Evolutionary conservation across 1,140 invertebrate species (phyloP), one percentile per base, ranked within the genome.

Genomic region (Acyrthosiphon pisum): DNA sequence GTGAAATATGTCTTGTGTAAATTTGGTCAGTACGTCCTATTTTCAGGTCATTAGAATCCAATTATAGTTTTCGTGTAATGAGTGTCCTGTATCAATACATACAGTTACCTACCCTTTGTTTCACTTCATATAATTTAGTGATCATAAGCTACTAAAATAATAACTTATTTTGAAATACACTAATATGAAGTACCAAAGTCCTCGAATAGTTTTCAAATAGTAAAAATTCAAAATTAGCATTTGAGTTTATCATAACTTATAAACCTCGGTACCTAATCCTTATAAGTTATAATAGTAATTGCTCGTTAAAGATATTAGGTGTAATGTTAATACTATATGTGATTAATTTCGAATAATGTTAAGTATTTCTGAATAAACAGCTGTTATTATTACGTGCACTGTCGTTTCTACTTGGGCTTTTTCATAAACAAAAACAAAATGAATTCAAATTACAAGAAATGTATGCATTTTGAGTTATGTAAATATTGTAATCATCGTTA

Each of bases 1-100:
- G 1, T 41, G 8, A 44, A 86, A 86, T 46, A 86, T 26, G 83
- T 44, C 22, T 46, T 2, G 8, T 23, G 81, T 22, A 37, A 41
- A 83, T 83, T 37, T 22, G 41, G 81, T 37, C 35, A 41, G 81
- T 84, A 44, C 83, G 41, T 86, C 9, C 6, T 83, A 83, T 83
- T 83, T 83, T 41, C 37, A 46, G 41, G 41, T 86, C 41, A 86
- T 86, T 44, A 44, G 37, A 44, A 11, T 41, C 26, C 26, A 44
- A 86, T 44, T 86, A 30, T 26, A 41, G 83, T 46, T 86, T 86
- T 86, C 46, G 41, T 30, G 9, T 86, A 46, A 86, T 9, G 26
- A 41, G 83, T 86, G 83, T 86, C 83, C 83, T 37, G 83, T 84
- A 44, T 46, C 83, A 86, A 44, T 86, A 86, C 26, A 44, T 83